phyloP scores from a whole-genome alignment of 1,140 invertebrate genomes.

The Harlomillsia oculata region DNA sequence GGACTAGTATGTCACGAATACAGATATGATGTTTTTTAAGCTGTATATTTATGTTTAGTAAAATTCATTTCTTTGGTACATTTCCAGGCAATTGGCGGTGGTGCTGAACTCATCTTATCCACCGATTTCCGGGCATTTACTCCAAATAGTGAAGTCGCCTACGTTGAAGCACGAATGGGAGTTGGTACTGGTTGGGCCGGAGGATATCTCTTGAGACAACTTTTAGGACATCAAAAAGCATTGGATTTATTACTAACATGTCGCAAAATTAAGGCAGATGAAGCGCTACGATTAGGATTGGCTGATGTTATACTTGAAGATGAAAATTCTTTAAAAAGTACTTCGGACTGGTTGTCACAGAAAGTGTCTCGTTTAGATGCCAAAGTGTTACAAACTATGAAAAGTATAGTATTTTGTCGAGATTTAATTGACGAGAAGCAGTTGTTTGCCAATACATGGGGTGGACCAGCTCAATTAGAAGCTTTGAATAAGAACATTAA shows the following conservation, averaged over 20 bases:
- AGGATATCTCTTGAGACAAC: constrained; percentile 41
- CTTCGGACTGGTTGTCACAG: constrained; percentile 40
- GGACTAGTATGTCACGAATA: constrained; percentile 39
- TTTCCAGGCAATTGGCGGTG: constrained; percentile 48
- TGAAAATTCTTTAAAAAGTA: constrained; percentile 12
- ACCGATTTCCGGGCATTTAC: constrained; percentile 50
- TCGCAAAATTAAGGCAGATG: constrained; percentile 38
- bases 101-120: constrained; percentile 49
- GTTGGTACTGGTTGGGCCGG: constrained; percentile 52
- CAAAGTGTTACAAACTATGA: constrained; percentile 41
- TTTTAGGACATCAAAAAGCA: constrained; percentile 43
- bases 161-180: constrained; percentile 52
- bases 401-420: constrained; percentile 40
- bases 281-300: constrained; percentile 42
- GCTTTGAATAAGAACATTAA: constrained; percentile 40
- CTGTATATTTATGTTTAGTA: neutral
- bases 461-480: constrained; percentile 40
- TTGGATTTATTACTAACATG: constrained; percentile 44
- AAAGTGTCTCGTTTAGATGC: constrained; percentile 35
- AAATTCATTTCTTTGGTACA: neutral
- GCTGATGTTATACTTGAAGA: constrained; percentile 38
- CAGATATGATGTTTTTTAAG: neutral
- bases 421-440: constrained; percentile 41
- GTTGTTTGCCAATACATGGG: constrained; percentile 45
- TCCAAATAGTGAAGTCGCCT: constrained; percentile 37